These are phyloP conservation scores for Calyptomena viridis DNA, from an alignment of 2,113 vertebrate genomes.

Conservation along the genomic window DNA sequence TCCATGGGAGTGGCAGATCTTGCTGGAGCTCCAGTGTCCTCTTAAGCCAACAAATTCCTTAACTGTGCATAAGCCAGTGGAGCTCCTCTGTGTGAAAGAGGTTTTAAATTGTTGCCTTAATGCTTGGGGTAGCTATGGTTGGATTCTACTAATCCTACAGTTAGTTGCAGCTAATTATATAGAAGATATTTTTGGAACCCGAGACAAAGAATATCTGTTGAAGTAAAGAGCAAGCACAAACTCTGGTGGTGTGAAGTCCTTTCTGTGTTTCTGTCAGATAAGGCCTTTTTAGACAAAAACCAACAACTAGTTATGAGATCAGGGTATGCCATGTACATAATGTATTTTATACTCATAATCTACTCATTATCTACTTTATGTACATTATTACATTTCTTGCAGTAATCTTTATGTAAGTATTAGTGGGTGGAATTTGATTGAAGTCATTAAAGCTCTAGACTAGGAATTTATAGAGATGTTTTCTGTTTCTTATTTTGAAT, in stretches of 20 bases:
- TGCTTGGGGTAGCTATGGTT: neutral
- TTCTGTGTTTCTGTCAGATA: neutral
- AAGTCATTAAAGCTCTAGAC: neutral
- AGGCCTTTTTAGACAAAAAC: neutral
- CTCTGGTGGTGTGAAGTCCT: neutral
- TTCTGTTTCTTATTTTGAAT: neutral
- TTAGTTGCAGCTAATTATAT: neutral
- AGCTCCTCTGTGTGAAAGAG: neutral
- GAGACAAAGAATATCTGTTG: neutral
- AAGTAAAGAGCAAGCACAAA: neutral
- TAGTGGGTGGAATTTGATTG: neutral
- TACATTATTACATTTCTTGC: neutral
- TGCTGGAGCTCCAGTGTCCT: neutral
- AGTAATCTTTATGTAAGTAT: neutral
- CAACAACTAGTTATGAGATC: neutral
- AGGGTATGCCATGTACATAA: neutral
- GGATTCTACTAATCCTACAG: neutral
- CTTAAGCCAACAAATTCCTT: neutral
- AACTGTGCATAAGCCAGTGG: neutral
- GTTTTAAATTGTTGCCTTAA: neutral
- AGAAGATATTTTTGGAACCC: neutral
- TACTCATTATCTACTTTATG: neutral
- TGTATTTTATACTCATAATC: neutral
- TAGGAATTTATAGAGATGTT: neutral
- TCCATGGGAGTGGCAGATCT: neutral